Evolutionary conservation across 2,888 invertebrate genomes (phyloP).

Genomic region (Phanerotoma sp.): DNA sequence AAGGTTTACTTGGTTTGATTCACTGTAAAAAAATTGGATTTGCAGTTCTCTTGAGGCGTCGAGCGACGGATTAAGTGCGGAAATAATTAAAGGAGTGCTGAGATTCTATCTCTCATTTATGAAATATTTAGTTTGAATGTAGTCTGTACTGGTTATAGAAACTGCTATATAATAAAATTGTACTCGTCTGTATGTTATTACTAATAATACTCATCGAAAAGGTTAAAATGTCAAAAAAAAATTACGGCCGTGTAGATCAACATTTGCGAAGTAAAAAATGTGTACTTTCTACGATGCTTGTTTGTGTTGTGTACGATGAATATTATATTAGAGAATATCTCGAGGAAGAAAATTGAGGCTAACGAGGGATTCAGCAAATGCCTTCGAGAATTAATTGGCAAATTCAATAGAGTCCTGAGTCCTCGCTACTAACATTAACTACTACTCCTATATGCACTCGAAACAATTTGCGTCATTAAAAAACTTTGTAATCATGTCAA

Average conservation of each 20-base stretch:
- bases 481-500: constrained; percentile 1
- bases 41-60: not conserved
- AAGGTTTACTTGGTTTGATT: not conserved
- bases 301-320: constrained; percentile 1
- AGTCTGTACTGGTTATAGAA: not conserved
- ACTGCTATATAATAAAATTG: too few species aligned
- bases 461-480: constrained; percentile 11
- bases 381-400: constrained; percentile 13
- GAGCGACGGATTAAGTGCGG: not conserved
- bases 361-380: constrained; percentile 14
- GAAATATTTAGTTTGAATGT: not conserved
- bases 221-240: too few species aligned
- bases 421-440: constrained; percentile 5
- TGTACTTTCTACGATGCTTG: not conserved
- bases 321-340: constrained; percentile 12
- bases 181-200: not conserved
- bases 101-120: not conserved
- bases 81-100: constrained; percentile 1
- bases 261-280: too few species aligned
- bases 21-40: not conserved
- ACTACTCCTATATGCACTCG: not conserved
- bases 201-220: too few species aligned
- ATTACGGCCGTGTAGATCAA: too few species aligned
- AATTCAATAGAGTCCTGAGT: constrained; percentile 13
- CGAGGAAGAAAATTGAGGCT: constrained; percentile 10